These are phyloP conservation scores for Gallinago paraguaiae DNA, from an alignment of 2,113 vertebrate species.

Conservation along the genomic window DNA sequence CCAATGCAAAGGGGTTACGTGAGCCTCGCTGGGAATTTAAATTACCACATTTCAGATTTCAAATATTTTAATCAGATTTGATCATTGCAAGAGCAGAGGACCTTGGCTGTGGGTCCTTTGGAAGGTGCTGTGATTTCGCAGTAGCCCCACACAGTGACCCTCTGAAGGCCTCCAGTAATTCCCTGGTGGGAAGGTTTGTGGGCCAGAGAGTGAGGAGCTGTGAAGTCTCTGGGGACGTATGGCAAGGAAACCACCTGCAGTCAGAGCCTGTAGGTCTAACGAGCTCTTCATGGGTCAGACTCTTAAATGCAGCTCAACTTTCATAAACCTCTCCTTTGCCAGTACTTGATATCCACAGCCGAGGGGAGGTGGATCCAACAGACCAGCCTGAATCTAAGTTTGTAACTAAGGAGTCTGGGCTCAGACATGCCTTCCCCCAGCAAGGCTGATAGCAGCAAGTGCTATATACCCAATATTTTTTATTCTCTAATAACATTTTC, in stretches of 20 bases:
- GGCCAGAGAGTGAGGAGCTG: background rate
- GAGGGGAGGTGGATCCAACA: background rate
- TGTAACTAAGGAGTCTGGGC: background rate
- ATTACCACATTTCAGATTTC: background rate
- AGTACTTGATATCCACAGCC: background rate
- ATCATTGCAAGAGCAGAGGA: background rate
- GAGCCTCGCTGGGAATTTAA: background rate
- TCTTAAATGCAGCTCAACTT: background rate
- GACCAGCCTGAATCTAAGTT: too few species aligned
- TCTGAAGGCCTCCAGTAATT: background rate
- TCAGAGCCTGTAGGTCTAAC: background rate
- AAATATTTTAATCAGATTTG: background rate
- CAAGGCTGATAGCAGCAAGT: background rate
- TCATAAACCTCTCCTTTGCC: background rate
- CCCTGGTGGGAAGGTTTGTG: background rate
- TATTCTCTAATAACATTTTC: background rate
- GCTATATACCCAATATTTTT: background rate
- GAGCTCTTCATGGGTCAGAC: background rate
- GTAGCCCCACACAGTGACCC: background rate
- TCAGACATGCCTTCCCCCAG: background rate
- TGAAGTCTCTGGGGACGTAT: background rate
- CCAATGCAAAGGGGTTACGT: background rate
- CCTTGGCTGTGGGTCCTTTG: background rate
- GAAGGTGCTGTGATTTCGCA: background rate
- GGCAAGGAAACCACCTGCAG: background rate